Percentiles rank a stretch among this genome's conserved stretches.
Conservation (phyloP, 2,797 vertebrate species). For the Etheostoma perlongum region DNA sequence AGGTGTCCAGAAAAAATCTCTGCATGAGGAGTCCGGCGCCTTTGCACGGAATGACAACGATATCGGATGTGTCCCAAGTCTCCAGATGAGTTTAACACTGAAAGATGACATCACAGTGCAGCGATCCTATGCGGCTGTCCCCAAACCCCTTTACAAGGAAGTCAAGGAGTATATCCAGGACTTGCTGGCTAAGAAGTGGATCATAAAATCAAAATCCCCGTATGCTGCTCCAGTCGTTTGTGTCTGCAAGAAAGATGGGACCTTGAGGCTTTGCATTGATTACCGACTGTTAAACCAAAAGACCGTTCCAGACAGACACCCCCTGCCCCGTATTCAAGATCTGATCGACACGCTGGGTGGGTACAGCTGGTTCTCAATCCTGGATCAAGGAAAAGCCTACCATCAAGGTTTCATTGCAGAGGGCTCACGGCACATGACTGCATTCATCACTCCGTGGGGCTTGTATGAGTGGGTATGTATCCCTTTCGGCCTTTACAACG, state of each 20-base stretch:
- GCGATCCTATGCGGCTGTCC: no score
- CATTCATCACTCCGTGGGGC: no score
- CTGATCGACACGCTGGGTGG: neutral
- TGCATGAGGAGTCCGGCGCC: no score
- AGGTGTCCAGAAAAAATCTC: no score
- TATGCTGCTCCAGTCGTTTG: neutral
- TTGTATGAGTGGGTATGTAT: no score
- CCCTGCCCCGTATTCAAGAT: neutral
- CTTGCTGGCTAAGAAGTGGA: no score
- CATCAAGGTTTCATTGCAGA: slow-evolving; percentile 25
- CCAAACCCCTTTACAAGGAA: no score
- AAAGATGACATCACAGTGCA: no score
- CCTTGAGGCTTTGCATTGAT: neutral
- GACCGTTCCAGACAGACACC: neutral
- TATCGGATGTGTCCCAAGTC: no score
- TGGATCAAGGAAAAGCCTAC: slow-evolving; percentile 35
- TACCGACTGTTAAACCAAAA: neutral
- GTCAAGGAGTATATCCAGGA: slow-evolving; percentile 23
- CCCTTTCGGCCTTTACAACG: neutral
- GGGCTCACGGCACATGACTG: slow-evolving; percentile 3
- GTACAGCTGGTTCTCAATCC: slow-evolving; percentile 24
- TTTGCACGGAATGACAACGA: no score
- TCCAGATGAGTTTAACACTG: no score
- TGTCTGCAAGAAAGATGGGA: neutral
- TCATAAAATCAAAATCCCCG: slow-evolving; percentile 15